Conservation (phyloP, 2,113 vertebrate species). For the Axis porcinus region DNA sequence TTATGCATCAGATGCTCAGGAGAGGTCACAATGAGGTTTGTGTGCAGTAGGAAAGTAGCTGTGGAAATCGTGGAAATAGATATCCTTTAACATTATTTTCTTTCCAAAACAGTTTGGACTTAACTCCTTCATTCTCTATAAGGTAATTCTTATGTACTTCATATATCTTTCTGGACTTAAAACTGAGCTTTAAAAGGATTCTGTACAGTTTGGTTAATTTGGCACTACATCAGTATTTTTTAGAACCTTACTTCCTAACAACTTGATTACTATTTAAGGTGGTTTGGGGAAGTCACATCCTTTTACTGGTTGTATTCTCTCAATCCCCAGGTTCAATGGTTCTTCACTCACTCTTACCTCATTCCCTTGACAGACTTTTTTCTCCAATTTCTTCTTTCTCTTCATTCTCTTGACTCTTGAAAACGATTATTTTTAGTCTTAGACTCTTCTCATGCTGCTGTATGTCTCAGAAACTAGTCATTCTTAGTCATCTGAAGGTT, state of each 20-base stretch:
- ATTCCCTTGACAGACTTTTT: not conserved
- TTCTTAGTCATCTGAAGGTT: not conserved
- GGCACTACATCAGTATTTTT: not conserved
- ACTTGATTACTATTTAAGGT: not conserved
- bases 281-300: not conserved
- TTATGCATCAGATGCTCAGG: not conserved
- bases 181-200: not conserved
- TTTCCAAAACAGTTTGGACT: not conserved
- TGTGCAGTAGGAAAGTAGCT: not conserved
- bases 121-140: not conserved
- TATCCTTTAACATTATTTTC: not conserved
- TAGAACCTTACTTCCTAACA: not conserved
- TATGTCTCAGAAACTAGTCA: not conserved
- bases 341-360: not conserved
- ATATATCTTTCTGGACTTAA: not conserved
- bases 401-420: not conserved
- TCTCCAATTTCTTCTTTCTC: not conserved
- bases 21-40: not conserved
- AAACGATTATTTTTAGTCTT: not conserved
- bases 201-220: not conserved
- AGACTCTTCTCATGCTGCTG: not conserved
- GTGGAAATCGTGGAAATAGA: not conserved
- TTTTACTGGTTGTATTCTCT: not conserved
- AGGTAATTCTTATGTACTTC: not conserved
- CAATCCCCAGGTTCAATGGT: not conserved